Percentiles rank a stretch among this genome's conserved stretches.
Conservation (phyloP, 2,888 invertebrate species). For the Lasioglossum zephyrum region DNA sequence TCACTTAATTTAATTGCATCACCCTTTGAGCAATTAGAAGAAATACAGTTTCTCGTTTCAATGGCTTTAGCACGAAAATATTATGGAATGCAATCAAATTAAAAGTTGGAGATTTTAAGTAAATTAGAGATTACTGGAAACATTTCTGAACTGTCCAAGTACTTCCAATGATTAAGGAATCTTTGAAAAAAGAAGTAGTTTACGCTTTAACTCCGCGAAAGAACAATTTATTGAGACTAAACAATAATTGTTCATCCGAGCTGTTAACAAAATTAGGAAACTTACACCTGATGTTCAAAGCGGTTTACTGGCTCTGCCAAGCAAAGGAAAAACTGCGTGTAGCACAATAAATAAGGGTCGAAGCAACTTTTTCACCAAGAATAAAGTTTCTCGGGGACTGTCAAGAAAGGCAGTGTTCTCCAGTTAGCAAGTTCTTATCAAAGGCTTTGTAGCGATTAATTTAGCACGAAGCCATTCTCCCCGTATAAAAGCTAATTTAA, state of each 20-base stretch:
- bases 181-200: too few relatives aligned
- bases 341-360: conserved; percentile 25
- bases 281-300: background rate
- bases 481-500: conserved; percentile 68
- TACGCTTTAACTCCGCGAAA: too few relatives aligned
- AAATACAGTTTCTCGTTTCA: background rate
- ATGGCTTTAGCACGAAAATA: background rate
- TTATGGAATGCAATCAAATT: background rate
- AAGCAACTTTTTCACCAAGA: conserved; percentile 34
- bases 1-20: background rate
- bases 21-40: background rate
- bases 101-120: background rate
- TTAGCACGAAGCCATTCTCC: conserved; percentile 38
- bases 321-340: background rate
- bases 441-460: conserved; percentile 65
- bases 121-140: background rate
- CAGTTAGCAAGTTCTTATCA: conserved; percentile 51
- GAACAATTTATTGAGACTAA: background rate
- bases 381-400: conserved; percentile 8
- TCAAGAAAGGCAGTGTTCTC: conserved; percentile 37
- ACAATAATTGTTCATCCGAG: background rate
- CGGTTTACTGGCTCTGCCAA: background rate
- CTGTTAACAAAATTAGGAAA: background rate
- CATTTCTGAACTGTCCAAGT: background rate
- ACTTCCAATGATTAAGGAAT: background rate